Percentiles rank a stretch among this genome's conserved stretches.
Evolutionary conservation across 2,888 invertebrate genomes (phyloP).

Genomic region (Pimpla rufipes): DNA sequence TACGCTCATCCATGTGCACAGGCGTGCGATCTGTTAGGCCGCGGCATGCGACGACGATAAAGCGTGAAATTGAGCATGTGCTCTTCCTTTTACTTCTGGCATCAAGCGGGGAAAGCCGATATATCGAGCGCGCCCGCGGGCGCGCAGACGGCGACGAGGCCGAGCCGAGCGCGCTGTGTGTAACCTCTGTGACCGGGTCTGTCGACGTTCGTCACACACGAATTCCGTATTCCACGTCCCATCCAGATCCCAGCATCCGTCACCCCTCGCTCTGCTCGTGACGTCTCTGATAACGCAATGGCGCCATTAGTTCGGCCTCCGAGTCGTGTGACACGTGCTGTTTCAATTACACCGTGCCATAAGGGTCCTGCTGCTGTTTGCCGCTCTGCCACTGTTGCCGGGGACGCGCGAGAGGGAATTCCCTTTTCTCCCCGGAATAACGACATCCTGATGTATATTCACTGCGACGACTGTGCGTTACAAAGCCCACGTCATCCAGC

Average conservation of each 20-base stretch:
- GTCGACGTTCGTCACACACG: constrained; percentile 47
- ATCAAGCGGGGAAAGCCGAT: constrained; percentile 48
- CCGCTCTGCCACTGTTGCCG: constrained; percentile 20
- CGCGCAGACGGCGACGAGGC: constrained; percentile 5
- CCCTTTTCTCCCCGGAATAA: constrained; percentile 50
- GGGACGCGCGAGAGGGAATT: constrained; percentile 22
- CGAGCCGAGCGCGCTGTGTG: constrained; percentile 10
- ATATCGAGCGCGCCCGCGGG: constrained; percentile 49
- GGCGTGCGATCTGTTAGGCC: neutral
- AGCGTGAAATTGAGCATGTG: constrained; percentile 35
- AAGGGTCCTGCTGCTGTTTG: constrained; percentile 65
- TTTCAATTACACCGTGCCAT: constrained; percentile 76
- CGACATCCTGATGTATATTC: constrained; percentile 39
- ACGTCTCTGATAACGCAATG: constrained; percentile 76
- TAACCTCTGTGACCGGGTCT: constrained; percentile 17
- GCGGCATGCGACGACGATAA: constrained; percentile 49
- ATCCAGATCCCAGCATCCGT: constrained; percentile 40
- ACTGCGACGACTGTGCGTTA: neutral
- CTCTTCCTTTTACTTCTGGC: constrained; percentile 53
- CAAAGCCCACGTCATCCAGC: neutral
- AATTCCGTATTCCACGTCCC: constrained; percentile 67
- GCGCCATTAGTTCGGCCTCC: constrained; percentile 75
- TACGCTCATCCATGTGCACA: neutral
- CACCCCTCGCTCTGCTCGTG: constrained; percentile 62
- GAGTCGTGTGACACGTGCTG: constrained; percentile 77